Evolutionary conservation across 2,113 vertebrate genomes (phyloP), one percentile per base, ranked within the genome.

Genomic region (Mesitornis unicolor): DNA sequence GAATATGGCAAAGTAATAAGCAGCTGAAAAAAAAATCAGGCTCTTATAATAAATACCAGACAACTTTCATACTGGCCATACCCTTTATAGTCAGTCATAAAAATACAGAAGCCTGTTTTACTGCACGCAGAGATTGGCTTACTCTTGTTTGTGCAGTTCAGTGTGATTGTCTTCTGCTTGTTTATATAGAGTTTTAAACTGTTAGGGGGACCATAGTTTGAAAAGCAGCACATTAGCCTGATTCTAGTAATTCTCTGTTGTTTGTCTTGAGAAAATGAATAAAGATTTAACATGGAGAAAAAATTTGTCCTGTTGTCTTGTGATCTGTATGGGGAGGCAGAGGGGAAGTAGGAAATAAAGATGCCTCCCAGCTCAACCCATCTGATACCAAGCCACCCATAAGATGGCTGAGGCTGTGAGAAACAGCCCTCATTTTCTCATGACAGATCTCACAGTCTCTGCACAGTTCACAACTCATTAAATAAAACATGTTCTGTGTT

Each of bases 201-300:
- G 6, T 43, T 43, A 31, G 11, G 57, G 33, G 19, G 56, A 28
- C 12, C 5, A 9, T 24, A 31, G 54, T 51, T 73, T 73, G 65
- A n/a, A 81, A 86, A 78, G 3, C 26, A 86, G 9, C 20, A 3
- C 7, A 0, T 36, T 35, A 80, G 9, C 26, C 56, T 59, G 47
- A 54, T 64, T 16, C 25, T 3, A 60, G 33, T 12, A 56, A 50
- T 59, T 47, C 33, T 74, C 29, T 88, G 59, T n/a, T 89, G 38
- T 75, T 75, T 86, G 35, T 90, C 71, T 89, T 60, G 68, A 84
- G 85, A 90, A 96, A 93, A 84, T 26, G 20, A 95, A 96, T 93
- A 95, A 95, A 95, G 64, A 20, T 60, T 86, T 86, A 47, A 71
- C 11, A 7, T 84, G 81, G 29, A 95, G 13, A 69, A 95, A 95